Base-by-base conservation (phyloP, 2,113 vertebrate genomes). In the Lamprotornis superbus region DNA sequence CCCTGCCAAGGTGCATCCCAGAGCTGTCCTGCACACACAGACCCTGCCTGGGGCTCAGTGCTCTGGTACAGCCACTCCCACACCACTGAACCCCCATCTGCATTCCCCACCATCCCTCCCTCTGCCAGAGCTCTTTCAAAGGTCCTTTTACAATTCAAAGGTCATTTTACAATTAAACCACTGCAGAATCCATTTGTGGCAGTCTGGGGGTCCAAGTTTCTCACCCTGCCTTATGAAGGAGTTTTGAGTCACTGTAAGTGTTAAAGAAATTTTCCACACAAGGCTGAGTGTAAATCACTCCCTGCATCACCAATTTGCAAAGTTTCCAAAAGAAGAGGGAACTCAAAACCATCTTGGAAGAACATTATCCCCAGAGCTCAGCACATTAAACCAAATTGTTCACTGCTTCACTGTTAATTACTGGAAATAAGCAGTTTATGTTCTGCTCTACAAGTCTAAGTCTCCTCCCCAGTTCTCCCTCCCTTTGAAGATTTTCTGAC, bases 351-450 rank as follows among this genome's bases (percentile, higher is more conserved):
- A 71, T 82, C 81, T 71, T 46, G 40, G 74, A 55, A 65, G 69
- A 91, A 75, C 90, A 59, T 82, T 63, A 93, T 89, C 84, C 61
- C 74, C 77, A 52, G 57, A 82, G 90, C 82, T 83, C 84, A 68
- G 93, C 82, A 59, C 93, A 82, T 79, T 63, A 92, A 79, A 76
- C 70, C 65, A 82, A 82, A 82, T 4, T 68, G 47, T 50, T 90
- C 79, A 31, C 44, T 82, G 68, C 42, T 70, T 77, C 83, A 46
- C 89, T 67, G 65, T 78, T 93, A 89, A 88, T 85, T 91, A 95
- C 57, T 64, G 59, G 75, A 82, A 96, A 87, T 19, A 65, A 2
- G 8, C 61, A 59, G 74, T 55, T 82, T 74, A 71, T 64, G 90
- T 71, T 89, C 83, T 81, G 73, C 64, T 94, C 89, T 83, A 56